These are phyloP conservation scores for Penaeus indicus DNA, from an alignment of 1,140 invertebrate species.

Conservation along the genomic window DNA sequence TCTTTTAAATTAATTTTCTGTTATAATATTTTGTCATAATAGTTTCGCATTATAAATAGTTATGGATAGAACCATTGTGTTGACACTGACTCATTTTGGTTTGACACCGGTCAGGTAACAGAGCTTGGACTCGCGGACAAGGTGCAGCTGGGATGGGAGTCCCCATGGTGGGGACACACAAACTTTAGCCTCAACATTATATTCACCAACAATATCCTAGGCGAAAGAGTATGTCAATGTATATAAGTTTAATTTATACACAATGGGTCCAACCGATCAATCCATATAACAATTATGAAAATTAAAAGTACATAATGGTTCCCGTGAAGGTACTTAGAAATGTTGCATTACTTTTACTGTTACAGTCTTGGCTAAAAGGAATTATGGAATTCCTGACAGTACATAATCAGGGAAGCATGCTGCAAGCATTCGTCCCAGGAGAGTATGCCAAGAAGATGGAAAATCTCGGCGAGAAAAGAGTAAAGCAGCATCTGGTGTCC, in stretches of 20 bases:
- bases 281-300: too few species aligned
- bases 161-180: not conserved
- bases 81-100: not conserved
- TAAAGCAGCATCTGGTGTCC: not conserved
- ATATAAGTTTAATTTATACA: too few species aligned
- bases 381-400: not conserved
- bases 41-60: too few species aligned
- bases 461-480: not conserved
- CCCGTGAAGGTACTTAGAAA: too few species aligned
- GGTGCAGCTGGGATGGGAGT: not conserved
- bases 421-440: constrained; percentile 2
- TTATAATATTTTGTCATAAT: too few species aligned
- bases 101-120: not conserved
- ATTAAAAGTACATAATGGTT: too few species aligned
- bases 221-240: too few species aligned
- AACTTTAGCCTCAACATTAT: not conserved
- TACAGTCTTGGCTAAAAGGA: not conserved
- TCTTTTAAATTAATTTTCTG: too few species aligned
- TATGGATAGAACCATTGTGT: not conserved
- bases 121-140: constrained; percentile 12
- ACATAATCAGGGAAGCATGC: not conserved
- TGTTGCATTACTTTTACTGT: too few species aligned
- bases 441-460: not conserved
- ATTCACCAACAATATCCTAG: too few species aligned
- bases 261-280: too few species aligned